Conservation (phyloP, 2,113 vertebrate genomes). For the Chauna torquata region DNA sequence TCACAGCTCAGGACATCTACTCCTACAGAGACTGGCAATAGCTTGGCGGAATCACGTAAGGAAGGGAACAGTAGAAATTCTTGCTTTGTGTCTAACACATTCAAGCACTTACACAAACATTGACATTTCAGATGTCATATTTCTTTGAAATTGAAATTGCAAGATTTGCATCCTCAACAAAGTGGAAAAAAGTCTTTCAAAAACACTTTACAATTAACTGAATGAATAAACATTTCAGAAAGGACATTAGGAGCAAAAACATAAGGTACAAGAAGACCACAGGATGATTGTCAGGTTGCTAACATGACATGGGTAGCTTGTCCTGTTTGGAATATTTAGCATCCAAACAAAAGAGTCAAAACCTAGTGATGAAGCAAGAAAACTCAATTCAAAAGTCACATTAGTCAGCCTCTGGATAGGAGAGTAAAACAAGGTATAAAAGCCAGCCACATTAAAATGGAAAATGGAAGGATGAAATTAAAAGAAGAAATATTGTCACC, state of each 20-base stretch:
- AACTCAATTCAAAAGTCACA: neutral
- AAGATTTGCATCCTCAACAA: neutral
- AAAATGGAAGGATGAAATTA: neutral
- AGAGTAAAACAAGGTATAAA: neutral
- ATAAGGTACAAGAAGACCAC: neutral
- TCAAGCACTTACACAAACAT: rapidly evolving
- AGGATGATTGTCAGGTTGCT: neutral
- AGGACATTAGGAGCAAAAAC: neutral
- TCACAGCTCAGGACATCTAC: neutral
- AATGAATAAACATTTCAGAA: neutral
- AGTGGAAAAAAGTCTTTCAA: neutral
- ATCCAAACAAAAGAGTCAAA: neutral
- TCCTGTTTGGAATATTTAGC: neutral
- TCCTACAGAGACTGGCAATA: neutral
- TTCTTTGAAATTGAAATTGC: neutral
- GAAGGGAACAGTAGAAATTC: neutral
- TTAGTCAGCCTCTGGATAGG: neutral
- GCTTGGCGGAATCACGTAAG: neutral
- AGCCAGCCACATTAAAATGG: neutral
- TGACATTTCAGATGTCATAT: neutral
- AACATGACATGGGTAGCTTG: neutral
- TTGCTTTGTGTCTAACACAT: neutral
- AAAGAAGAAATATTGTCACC: neutral
- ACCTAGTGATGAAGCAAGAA: neutral
- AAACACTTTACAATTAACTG: neutral